Base-by-base conservation (phyloP, 2,797 vertebrate species). In the Eupleurogrammus muticus region DNA sequence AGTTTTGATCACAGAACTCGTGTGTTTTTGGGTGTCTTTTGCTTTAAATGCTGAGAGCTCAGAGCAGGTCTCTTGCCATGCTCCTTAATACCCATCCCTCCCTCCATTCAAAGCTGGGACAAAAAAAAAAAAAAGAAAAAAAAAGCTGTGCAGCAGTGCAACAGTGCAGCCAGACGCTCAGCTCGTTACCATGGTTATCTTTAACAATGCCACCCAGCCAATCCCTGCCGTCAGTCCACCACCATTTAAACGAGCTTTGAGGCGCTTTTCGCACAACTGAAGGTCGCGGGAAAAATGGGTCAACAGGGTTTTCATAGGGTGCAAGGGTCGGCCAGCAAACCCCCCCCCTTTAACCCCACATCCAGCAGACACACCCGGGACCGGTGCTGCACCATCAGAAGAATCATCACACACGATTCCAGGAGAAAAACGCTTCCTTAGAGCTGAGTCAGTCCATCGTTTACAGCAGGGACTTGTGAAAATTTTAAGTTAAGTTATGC, bases 201-300 rank as follows among this genome's bases (percentile, higher is more conserved):
- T 74, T 68, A 92, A 92, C 92, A 93, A 95, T 94, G 89, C 75
- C 68, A 77, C 68, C 79, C 62, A 78, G 85, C 91, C 84, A 85
- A 83, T 85, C 80, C 56, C 66, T 6, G 80, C 66, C 7, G 44
- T 65, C 46, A 28, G 53, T 71, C 76, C 21, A 38, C 77, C 82
- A 74, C 36, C 24, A 36, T 84, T 90, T 86, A 89, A 91, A 92
- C 60, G 60, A 89, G 86, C 81, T 75, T 85, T 85, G 80, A 75
- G 83, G 83, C 76, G 65, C 77, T 82, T 28, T 28, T 78, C 75
- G 77, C 84, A 89, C 87, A 89, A 84, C 83, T 32, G 65, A 87
- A 82, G 84, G 85, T 84, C 66, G 69, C 70, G 69, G 88, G 82
- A 87, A 85, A 92, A 93, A 90, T 89, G 71, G 90, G 92, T 91